Conservation (phyloP, 2,797 vertebrate species). For the Babyrousa celebensis region DNA sequence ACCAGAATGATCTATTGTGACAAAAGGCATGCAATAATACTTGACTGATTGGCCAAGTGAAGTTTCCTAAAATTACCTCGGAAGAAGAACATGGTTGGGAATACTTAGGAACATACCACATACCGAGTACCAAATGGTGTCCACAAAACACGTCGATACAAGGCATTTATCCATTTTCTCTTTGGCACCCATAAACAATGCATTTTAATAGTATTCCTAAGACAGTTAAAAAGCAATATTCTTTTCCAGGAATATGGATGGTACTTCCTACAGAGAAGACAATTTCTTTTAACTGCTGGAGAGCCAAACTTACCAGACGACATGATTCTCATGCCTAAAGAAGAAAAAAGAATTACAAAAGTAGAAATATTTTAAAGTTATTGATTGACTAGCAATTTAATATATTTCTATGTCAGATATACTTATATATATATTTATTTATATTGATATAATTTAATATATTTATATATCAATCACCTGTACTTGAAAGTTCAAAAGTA, state of each 20-base stretch:
- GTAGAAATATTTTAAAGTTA: conserved; percentile 10
- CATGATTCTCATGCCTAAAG: conserved; percentile 21
- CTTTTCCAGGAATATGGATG: conserved; percentile 63
- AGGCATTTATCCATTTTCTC: conserved; percentile 1
- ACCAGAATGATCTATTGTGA: background rate
- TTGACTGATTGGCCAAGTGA: background rate
- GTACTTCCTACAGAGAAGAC: conserved; percentile 17
- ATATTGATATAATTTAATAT: background rate
- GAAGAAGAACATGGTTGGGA: conserved; percentile 29
- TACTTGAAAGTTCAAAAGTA: conserved; percentile 44
- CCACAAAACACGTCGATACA: background rate
- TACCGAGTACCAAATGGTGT: background rate
- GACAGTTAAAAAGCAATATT: conserved; percentile 70
- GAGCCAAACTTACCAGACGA: conserved; percentile 80
- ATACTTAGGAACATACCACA: background rate
- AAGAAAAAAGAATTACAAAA: conserved; percentile 68
- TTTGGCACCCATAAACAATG: background rate
- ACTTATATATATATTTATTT: no score
- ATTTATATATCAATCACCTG: background rate
- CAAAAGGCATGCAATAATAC: background rate
- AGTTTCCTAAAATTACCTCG: conserved; percentile 51
- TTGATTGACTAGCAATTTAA: conserved; percentile 38
- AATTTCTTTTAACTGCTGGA: conserved; percentile 59
- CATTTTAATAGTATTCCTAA: conserved; percentile 72
- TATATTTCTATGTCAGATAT: background rate